Evolutionary conservation across 1,140 invertebrate genomes (phyloP), one percentile per base, ranked within the genome.

Genomic region (Zaprionus africanus): DNA sequence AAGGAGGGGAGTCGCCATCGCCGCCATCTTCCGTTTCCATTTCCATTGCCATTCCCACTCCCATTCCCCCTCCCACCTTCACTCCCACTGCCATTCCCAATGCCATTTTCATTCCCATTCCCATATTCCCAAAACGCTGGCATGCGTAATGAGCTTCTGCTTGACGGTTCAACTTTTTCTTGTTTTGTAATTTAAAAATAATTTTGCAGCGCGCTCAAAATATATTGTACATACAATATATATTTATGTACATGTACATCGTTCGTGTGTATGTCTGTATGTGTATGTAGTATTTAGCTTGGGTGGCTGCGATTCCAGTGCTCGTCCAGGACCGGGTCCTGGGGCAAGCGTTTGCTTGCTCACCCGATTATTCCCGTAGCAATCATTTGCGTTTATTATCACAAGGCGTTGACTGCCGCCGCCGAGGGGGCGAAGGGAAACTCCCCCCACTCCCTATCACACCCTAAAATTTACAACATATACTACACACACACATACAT

Each of bases 311-410:
- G 57, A 57, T 66, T 51, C 67, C 24, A n/a, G 1, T 34, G 12
- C 46, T 17, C 19, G 46, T 51, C 68, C 68, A 36, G 34, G 5
- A 31, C 26, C 51, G 28, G 54, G 61, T 19, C 28, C 46, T 34
- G 73, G 56, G 73, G 63, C 77, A 76, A 60, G 49, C 75, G 56
- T 81, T 58, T 80, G 57, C 75, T 72, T 79, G 70, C 73, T 79
- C 76, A 81, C 76, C 57, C 74, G 79, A 70, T 73, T 73, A 77
- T 88, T 86, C 84, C 83, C 83, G 73, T 83, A 86, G 83, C 83
- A 86, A 78, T 86, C 80, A 86, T 86, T 86, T 86, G 83, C 59
- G 83, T 86, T 86, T 86, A 86, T 88, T 86, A 86, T 88, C 77
- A 86, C 77, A 83, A 62, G 69, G 79, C 83, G 79, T 64, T 71